Conservation (phyloP, 2,888 invertebrate species). For the Creontiades dilutus region DNA sequence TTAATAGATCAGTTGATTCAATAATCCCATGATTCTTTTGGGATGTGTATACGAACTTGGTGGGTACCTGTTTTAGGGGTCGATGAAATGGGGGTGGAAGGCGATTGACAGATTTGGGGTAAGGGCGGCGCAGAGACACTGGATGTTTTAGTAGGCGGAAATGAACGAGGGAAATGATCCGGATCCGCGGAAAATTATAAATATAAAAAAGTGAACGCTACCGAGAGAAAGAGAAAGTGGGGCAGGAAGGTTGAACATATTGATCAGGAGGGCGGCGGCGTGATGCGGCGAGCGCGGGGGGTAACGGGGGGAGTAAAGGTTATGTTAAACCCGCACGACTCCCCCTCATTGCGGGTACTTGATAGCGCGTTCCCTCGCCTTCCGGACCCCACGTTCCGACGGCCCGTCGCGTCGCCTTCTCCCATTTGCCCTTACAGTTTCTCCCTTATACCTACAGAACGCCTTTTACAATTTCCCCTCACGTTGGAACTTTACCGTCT, state of each 20-base stretch:
- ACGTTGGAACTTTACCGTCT: background rate
- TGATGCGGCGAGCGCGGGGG: background rate
- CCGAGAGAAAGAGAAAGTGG: constrained; percentile 59
- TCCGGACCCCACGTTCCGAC: background rate
- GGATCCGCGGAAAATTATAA: background rate
- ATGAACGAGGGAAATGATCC: no score
- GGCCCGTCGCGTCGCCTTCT: background rate
- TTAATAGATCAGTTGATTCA: no score
- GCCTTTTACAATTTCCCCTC: no score
- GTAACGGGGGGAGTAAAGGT: background rate
- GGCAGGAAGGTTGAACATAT: constrained; percentile 64
- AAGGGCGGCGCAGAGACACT: background rate
- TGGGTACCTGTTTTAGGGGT: no score
- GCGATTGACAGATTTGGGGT: background rate
- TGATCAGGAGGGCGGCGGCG: constrained; percentile 37
- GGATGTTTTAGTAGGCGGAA: no score
- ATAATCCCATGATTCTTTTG: no score
- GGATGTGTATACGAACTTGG: no score
- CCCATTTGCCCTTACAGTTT: no score
- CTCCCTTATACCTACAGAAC: no score
- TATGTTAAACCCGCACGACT: constrained; percentile 62
- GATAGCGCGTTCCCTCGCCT: constrained; percentile 21
- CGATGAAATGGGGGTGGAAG: background rate
- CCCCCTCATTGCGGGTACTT: constrained; percentile 41
- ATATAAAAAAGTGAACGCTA: constrained; percentile 52